Evolutionary conservation across 2,888 invertebrate genomes (phyloP), one percentile per base, ranked within the genome.

Genomic region (Cheilosia scutellata): DNA sequence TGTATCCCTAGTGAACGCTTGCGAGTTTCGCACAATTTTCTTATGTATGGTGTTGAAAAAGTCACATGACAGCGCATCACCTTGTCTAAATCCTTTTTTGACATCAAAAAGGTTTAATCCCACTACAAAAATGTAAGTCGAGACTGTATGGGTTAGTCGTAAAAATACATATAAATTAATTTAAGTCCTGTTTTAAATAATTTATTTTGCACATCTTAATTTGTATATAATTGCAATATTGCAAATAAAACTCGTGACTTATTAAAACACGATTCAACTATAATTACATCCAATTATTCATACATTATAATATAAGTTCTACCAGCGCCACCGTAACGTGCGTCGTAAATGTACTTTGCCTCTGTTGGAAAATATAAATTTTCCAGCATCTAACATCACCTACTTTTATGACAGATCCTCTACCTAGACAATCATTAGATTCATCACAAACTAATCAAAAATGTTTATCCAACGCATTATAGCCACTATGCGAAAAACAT

Each of bases 391-490:
- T 29, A n/a, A 37, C 60, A 27, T 60, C 42, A 60, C n/a, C 60
- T 42, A 60, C 42, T 60, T 60, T 60, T 4, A 2, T n/a, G 37
- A n/a, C 20, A 47, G 47, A 5, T 63, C 6, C 20, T n/a, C 37
- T 2, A 20, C 20, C 5, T 25, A 33, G 4, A 66, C 16, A 66
- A 25, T 47, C 57, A 20, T 57, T 37, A 44, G 55, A 57, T 27
- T 57, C 27, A 70, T 70, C 47, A 5, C 13, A 13, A 58, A 27
- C 16, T 44, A 47, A 68, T 62, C 44, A 29, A 60, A 37, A 33
- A 33, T 62, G 55, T 68, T 77, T 77, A 60, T 20, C 53, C 9
- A 62, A 51, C 27, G 16, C 13, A 62, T 77, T 77, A 77, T 60
- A 42, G 62, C 20, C 53, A 27, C 2, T 9, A n/a, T 62, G 42